A percentile compares a stretch with the other conserved stretches of the same genome.
phyloP scores from a whole-genome alignment of 2,888 invertebrate genomes.

The Apodemia mormo region DNA sequence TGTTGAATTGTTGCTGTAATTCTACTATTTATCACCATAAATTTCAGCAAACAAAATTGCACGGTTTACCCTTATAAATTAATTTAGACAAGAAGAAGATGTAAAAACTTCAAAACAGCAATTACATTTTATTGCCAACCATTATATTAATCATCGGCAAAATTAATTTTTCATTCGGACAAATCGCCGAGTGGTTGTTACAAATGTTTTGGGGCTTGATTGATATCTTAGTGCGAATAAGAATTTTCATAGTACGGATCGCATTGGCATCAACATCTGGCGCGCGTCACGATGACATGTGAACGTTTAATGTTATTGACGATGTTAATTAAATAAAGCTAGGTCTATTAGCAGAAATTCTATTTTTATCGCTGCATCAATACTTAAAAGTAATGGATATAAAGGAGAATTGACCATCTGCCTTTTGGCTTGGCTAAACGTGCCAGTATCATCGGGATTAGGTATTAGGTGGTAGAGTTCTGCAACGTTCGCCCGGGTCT shows the following conservation, averaged over 20 bases:
- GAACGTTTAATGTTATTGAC: slow-evolving; percentile 31
- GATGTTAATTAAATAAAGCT: slow-evolving; percentile 12
- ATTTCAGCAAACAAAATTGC: slow-evolving; percentile 28
- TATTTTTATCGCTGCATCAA: background rate
- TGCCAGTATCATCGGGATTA: no score
- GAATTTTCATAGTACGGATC: slow-evolving; percentile 46
- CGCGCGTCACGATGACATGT: slow-evolving; percentile 33
- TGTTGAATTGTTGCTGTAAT: slow-evolving; percentile 21
- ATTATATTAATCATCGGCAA: slow-evolving; percentile 80
- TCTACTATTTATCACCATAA: slow-evolving; percentile 30
- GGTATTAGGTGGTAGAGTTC: no score
- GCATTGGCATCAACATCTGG: slow-evolving; percentile 46
- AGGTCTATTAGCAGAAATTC: slow-evolving; percentile 12
- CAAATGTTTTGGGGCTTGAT: slow-evolving; percentile 72
- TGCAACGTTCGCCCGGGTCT: no score
- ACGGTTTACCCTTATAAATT: slow-evolving; percentile 59
- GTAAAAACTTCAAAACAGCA: slow-evolving; percentile 80
- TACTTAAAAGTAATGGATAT: no score
- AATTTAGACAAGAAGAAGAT: slow-evolving; percentile 78
- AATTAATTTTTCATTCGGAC: slow-evolving; percentile 81
- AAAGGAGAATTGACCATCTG: no score
- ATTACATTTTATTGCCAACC: slow-evolving; percentile 76
- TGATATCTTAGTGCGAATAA: slow-evolving; percentile 61
- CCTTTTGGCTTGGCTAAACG: no score
- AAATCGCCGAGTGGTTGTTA: slow-evolving; percentile 72